Base-by-base conservation (phyloP, 2,797 vertebrate species). In the Nothura maculosa region DNA sequence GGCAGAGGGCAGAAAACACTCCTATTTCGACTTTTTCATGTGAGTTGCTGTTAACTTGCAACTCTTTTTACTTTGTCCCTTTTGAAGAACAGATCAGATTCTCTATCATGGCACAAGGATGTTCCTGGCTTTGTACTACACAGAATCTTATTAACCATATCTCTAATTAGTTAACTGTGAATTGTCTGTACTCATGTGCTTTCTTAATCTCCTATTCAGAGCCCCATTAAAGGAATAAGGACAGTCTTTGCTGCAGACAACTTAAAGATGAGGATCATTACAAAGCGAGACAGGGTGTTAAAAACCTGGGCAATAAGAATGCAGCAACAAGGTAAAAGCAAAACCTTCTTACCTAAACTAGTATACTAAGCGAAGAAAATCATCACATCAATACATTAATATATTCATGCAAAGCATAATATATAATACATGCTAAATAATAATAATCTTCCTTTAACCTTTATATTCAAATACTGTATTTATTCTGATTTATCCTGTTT, bases 11-110 rank as follows among this genome's bases (percentile, higher is more conserved):
- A 76, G 91, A 95, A 95, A 87, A 55, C 55, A 30, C 32, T 24
- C 42, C 73, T 94, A 47, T 91, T 87, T 95, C 90, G 84, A 88
- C 64, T 62, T 94, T 95, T 94, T 85, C 17, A 32, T 89, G 79
- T 94, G 60, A 82, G 54, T 57, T 79, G 27, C 24, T 87, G 7
- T 84, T 93, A 67, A 80, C 15, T 22, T 74, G 7, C 8, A 81
- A 73, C 6, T 75, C 32, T 73, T 91, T 80, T 48, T 61, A 60
- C n/a, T 81, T 83, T 45, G 17, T 79, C 34, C 60, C 38, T 27
- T 87, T 62, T 70, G 45, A 85, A 28, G 42, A 78, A 55, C 70
- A 85, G 61, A 75, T 60, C 12, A 64, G 62, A 78, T 78, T 87
- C 20, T 73, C 12, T 45, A 48, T 30, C 32, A 77, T 69, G 36